Percentiles rank a stretch among this genome's conserved stretches.
phyloP scores from a whole-genome alignment of 35 echinoderm and acorn worm species.

The Lytechinus variegatus region DNA sequence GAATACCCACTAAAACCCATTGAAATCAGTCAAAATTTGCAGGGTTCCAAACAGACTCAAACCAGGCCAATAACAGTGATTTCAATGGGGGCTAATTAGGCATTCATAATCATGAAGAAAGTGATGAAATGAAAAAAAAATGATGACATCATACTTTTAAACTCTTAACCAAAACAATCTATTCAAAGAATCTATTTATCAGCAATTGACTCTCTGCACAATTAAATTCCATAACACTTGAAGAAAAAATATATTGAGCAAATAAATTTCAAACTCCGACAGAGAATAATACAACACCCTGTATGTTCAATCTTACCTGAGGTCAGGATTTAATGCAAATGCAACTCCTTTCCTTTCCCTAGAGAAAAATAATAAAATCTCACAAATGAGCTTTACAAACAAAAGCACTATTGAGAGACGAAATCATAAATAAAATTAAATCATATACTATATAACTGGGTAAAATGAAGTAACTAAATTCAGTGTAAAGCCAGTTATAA shows the following conservation, averaged over 20 bases:
- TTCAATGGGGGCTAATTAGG: too few relatives aligned
- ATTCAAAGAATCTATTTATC: background rate
- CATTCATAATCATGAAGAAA: too few relatives aligned
- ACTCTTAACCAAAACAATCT: too few relatives aligned
- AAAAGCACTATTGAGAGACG: background rate
- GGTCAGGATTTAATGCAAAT: constrained; percentile 29
- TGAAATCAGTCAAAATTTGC: too few relatives aligned
- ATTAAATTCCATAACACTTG: background rate
- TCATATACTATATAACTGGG: background rate
- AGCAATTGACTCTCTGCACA: background rate
- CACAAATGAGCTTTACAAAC: background rate
- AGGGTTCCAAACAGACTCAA: too few relatives aligned
- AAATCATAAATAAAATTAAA: constrained; percentile 5
- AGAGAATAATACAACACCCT: background rate
- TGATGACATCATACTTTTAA: too few relatives aligned
- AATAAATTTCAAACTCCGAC: background rate
- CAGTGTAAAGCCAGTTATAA: background rate
- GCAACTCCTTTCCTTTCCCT: constrained; percentile 35
- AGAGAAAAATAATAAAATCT: background rate
- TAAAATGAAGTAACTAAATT: background rate
- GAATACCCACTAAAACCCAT: too few relatives aligned
- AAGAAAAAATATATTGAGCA: background rate
- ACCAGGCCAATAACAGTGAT: too few relatives aligned
- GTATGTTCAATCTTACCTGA: constrained; percentile 6
- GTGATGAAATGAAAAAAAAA: too few relatives aligned